Evolutionary conservation across 1,140 invertebrate genomes (phyloP).

Genomic region (Hypsibius dujardini): DNA sequence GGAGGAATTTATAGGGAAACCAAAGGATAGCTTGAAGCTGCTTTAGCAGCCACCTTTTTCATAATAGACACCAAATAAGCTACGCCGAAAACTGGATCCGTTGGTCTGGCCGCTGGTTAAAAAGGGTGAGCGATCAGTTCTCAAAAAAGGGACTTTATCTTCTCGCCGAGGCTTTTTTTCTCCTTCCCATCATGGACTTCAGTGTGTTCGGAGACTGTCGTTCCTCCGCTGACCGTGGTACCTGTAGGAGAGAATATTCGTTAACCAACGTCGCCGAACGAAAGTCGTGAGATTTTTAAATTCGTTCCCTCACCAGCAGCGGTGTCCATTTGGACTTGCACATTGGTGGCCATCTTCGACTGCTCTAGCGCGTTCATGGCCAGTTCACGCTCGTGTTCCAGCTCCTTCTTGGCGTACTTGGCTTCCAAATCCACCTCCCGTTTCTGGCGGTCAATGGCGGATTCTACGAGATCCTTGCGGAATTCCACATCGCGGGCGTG

Average conservation of each 20-base stretch:
- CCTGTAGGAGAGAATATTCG: neutral
- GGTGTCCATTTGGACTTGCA: neutral
- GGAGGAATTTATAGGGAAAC: too few relatives aligned
- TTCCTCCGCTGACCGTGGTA: neutral
- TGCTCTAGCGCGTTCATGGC: conserved; percentile 1
- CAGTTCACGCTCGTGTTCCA: conserved; percentile 11
- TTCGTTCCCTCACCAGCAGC: neutral
- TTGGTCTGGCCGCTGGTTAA: too few relatives aligned
- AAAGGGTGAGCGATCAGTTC: too few relatives aligned
- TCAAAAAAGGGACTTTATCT: too few relatives aligned
- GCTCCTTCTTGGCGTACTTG: conserved; percentile 5
- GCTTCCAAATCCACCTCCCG: neutral
- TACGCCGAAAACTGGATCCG: too few relatives aligned
- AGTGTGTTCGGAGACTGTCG: neutral
- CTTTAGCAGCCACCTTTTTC: too few relatives aligned
- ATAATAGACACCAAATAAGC: too few relatives aligned
- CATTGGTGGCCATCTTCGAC: conserved; percentile 7
- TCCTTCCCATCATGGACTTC: conserved; percentile 2
- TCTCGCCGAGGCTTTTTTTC: neutral
- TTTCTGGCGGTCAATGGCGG: neutral
- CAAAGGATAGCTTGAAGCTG: too few relatives aligned
- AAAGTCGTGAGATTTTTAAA: neutral
- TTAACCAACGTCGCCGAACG: neutral
- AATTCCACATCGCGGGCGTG: conserved; percentile 9
- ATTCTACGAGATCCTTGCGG: conserved; percentile 1